Evolutionary conservation across 2,113 vertebrate species (phyloP), one percentile per base, ranked within the genome.

Genomic region (Zeus faber): DNA sequence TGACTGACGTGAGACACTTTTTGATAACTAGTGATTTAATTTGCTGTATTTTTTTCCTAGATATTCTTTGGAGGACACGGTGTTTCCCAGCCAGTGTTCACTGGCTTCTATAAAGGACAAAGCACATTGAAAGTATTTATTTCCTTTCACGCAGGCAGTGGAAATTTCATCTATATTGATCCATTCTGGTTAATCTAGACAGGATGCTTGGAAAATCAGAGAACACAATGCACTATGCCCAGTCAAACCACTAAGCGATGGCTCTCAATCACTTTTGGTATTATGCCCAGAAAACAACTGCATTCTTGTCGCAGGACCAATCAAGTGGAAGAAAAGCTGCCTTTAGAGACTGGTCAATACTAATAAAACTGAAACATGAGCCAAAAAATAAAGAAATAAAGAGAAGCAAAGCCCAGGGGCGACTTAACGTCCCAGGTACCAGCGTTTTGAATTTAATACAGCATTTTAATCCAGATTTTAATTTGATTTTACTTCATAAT

Each of bases 161-260:
- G n/a, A n/a, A 37, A 37, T 37, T n/a, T 37, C 33, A 14, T 11
- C 33, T 6, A 14, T 13, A 14, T 11, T 37, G 1, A 37, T 9
- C 10, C 33, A 14, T 33, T 22, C 18, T 31, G 52, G 43, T 60
- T 27, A 51, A 57, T 45, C 9, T 7, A 6, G 33, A 58, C 21
- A 26, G n/a, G 35, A 49, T n/a, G 22, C 46, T n/a, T n/a, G n/a
- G n/a, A n/a, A n/a, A n/a, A n/a, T 58, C 62, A 2, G 1, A 39
- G 49, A 56, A 68, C 60, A 37, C 33, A 37, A 37, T 14, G 13
- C 5, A 14, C n/a, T 35, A 49, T 64, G 24, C 54, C 53, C 54
- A 50, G 27, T 58, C 44, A 58, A 27, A 56, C 46, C 65, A 49
- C 7, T 8, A 26, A 6, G 39, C 10, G 29, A 21, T 23, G 58